These are phyloP conservation scores for Aphodius sticticus DNA, from an alignment of 2,888 invertebrate species.

Conservation along the genomic window DNA sequence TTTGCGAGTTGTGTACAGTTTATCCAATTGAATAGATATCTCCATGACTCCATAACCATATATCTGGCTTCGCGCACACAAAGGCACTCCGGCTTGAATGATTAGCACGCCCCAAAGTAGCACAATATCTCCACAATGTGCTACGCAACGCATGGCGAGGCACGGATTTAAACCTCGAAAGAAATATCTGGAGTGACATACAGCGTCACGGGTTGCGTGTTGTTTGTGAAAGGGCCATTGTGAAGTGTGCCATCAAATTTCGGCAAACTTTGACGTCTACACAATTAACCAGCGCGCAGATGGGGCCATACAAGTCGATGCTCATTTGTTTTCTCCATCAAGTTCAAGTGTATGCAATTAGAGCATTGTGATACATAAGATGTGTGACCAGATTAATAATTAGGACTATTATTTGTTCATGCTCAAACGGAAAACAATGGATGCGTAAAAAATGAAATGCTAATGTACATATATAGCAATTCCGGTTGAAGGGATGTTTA, in stretches of 20 bases:
- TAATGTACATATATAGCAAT: no score
- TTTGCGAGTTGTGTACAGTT: not conserved
- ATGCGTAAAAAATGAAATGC: no score
- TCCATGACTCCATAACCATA: not conserved
- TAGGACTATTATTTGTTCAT: no score
- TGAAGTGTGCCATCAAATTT: not conserved
- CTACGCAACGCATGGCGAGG: not conserved
- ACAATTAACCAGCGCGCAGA: not conserved
- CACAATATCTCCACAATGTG: not conserved
- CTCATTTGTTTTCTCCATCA: not conserved
- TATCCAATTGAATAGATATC: not conserved
- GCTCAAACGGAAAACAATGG: no score
- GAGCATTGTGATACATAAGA: not conserved
- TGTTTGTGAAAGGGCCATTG: not conserved
- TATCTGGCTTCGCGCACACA: not conserved
- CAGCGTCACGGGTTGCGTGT: not conserved
- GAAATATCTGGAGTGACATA: conserved; percentile 4
- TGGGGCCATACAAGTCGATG: not conserved
- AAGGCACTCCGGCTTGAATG: not conserved
- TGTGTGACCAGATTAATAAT: not conserved
- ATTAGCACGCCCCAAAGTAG: conserved; percentile 4
- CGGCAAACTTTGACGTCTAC: conserved; percentile 4
- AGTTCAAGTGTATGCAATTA: not conserved
- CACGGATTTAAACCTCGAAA: not conserved
- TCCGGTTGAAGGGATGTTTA: no score